Base-by-base conservation (phyloP, 2,888 invertebrate species). In the Pecten maximus region DNA sequence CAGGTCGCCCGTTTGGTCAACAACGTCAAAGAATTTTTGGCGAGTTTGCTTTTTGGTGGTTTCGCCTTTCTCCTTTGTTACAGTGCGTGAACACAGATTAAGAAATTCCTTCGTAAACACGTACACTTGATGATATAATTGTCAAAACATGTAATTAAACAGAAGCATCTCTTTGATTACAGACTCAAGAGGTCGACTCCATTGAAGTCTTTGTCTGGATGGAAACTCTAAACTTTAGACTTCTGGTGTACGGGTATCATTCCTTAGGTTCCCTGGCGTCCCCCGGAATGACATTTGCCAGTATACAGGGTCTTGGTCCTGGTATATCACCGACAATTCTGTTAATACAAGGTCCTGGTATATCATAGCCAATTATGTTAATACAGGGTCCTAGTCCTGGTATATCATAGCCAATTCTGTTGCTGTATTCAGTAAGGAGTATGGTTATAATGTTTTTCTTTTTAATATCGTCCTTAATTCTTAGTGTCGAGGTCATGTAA, bases 61-160 rank as follows among this genome's bases (percentile, higher is more conserved):
- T 74, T 28, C 28, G 10, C 74, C 16, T 74, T 74, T 74, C 28
- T 15, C 74, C 16, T 74, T 74, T 74, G 74, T 74, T 74, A 28
- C 74, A 28, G 74, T 74, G 35, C 74, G 74, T 74, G 74, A 74
- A 74, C 74, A 74, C 4, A 74, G 74, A 74, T 74, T 74, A 74
- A 2, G 74, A 28, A 74, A 35, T 74, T 35, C 74, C 23, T 74
- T 28, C 74, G 28, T 35, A 74, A 74, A 35, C 74, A 35, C 23
- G 74, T 74, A 74, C 35, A 74, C 35, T 28, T 74, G 74, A 74
- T 74, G 74, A 74, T 74, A 74, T 74, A 74, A 74, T 74, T 74
- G 74, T 74, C 35, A 74, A 74, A 74, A 74, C 74, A 35, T 74
- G 35, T 74, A 74, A 74, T 74, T 74, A 74, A 28, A 28, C 35